These are phyloP conservation scores for Luperina nickerlii DNA, from an alignment of 2,888 invertebrate species.

Conservation along the genomic window DNA sequence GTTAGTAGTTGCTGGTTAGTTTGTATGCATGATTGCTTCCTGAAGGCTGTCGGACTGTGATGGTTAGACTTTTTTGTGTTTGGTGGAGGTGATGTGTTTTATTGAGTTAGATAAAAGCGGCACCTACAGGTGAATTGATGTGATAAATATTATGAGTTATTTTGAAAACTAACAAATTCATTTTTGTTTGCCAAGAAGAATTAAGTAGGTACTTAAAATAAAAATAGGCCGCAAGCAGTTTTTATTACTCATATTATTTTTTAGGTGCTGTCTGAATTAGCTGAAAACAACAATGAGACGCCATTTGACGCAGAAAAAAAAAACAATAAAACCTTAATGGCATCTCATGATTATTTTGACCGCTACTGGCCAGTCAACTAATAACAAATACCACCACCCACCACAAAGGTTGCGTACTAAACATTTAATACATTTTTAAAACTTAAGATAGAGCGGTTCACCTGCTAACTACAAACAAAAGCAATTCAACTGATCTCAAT, in stretches of 20 bases:
- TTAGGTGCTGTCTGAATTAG: not conserved
- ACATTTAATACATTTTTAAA: not conserved
- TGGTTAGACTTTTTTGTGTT: conserved; percentile 34
- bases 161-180: not conserved
- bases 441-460: not conserved
- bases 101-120: conserved; percentile 19
- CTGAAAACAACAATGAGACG: not conserved
- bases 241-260: not conserved
- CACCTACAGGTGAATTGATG: not conserved
- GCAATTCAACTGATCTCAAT: conserved; percentile 4
- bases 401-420: not conserved
- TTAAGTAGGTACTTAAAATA: not conserved
- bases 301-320: not conserved
- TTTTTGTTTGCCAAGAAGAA: not conserved
- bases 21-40: conserved; percentile 73
- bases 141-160: not conserved
- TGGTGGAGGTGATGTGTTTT: conserved; percentile 18
- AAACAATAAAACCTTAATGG: not conserved
- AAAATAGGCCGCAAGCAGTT: not conserved
- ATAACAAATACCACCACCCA: not conserved
- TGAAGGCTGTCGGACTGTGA: conserved; percentile 68
- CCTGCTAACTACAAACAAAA: conserved; percentile 16
- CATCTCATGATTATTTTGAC: not conserved
- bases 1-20: conserved; percentile 53
- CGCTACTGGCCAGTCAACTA: not conserved